phyloP scores from a whole-genome alignment of 1,140 invertebrate genomes.

The Tribolium madens region DNA sequence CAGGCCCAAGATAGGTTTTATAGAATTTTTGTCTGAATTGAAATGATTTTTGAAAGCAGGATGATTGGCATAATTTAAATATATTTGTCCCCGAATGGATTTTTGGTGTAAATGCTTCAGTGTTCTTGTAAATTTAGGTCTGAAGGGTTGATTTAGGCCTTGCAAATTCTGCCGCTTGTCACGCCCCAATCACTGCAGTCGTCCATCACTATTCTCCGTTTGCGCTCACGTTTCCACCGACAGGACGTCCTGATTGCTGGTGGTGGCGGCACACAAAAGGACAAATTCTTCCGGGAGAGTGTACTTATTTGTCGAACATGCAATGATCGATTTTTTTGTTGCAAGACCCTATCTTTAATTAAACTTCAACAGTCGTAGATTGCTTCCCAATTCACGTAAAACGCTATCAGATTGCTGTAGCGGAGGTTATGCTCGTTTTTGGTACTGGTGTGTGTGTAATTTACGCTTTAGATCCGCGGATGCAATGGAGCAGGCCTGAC shows the following conservation, averaged over 20 bases:
- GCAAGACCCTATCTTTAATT: neutral
- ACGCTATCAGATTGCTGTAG: conserved; percentile 13
- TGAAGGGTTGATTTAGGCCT: conserved; percentile 28
- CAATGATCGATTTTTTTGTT: neutral
- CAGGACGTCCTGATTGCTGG: conserved; percentile 6
- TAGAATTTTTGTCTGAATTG: too few relatives aligned
- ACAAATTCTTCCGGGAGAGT: neutral
- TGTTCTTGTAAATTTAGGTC: conserved; percentile 12
- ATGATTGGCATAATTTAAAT: conserved; percentile 1
- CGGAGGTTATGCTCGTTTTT: neutral
- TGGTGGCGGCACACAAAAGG: neutral
- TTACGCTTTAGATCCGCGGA: conserved; percentile 35
- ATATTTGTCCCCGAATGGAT: neutral
- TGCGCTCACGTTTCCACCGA: conserved; percentile 22
- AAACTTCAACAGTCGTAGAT: neutral
- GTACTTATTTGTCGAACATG: conserved; percentile 7
- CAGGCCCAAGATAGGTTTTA: neutral
- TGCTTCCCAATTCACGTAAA: neutral
- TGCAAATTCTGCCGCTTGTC: conserved; percentile 25
- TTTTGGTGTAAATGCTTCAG: conserved; percentile 1
- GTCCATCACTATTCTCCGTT: conserved; percentile 29
- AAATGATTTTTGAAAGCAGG: too few relatives aligned
- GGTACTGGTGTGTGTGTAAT: conserved; percentile 14
- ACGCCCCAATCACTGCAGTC: conserved; percentile 18
- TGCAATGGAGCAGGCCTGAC: conserved; percentile 27